Percentiles rank a stretch among this genome's conserved stretches.
Conservation (phyloP, 92 coral and sea anemone species). For the Palythoa heliodiscus region DNA sequence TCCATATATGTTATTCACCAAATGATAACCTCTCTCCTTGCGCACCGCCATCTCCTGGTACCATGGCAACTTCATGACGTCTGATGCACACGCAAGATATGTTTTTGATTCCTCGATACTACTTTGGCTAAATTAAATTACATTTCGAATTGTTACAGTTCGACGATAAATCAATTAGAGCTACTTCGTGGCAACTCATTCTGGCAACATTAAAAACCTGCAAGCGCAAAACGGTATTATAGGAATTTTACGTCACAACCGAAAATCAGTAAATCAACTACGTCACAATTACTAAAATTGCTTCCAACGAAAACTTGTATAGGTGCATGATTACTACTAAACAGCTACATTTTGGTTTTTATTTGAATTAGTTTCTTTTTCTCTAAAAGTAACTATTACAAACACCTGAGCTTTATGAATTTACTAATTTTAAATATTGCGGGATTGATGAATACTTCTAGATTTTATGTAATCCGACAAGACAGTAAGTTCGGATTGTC, state of each 20-base stretch:
- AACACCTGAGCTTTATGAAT: no score
- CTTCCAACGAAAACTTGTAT: not conserved
- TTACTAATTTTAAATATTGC: no score
- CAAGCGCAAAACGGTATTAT: not conserved
- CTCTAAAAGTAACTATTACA: no score
- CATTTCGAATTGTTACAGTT: not conserved
- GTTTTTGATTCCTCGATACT: not conserved
- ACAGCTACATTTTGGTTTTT: no score
- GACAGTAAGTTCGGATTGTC: no score
- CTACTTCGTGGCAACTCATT: not conserved
- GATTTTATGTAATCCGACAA: no score
- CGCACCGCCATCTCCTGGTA: slow-evolving; percentile 29
- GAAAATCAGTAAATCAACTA: not conserved
- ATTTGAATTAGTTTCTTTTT: no score
- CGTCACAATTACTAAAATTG: not conserved
- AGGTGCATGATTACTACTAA: no score
- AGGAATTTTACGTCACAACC: not conserved
- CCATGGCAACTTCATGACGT: slow-evolving; percentile 23
- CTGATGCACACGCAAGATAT: not conserved
- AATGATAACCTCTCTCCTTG: slow-evolving; percentile 8
- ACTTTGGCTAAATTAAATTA: not conserved
- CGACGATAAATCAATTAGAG: slow-evolving; percentile 7
- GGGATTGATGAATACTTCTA: no score
- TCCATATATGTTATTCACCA: slow-evolving; percentile 41
- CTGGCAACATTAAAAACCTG: not conserved